Percentiles rank a stretch among this genome's conserved stretches.
These are phyloP conservation scores for Ecdyonurus torrentis DNA, from an alignment of 2,888 invertebrate species.

Conservation along the genomic window DNA sequence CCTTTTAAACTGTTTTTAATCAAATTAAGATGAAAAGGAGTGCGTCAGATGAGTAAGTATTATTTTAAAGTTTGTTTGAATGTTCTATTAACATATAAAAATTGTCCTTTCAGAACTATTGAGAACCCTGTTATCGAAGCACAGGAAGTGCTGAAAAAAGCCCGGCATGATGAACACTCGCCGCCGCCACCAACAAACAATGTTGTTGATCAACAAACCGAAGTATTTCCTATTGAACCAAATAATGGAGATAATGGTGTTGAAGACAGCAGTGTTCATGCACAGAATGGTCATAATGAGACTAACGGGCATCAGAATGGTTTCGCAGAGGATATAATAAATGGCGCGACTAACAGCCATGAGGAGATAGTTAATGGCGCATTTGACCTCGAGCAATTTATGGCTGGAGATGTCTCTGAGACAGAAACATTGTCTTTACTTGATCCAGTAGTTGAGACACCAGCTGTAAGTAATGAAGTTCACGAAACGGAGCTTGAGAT, in stretches of 20 bases:
- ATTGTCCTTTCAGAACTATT: not conserved
- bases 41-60: not conserved
- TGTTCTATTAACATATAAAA: not conserved
- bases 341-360: not conserved
- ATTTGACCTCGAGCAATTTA: not conserved
- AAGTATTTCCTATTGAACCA: no score
- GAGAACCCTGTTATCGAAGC: not conserved
- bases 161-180: not conserved
- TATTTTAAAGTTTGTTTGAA: not conserved
- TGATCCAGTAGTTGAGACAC: not conserved
- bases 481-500: not conserved
- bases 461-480: not conserved
- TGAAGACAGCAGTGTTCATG: not conserved
- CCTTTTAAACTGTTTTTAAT: not conserved
- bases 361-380: not conserved
- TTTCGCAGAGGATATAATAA: not conserved
- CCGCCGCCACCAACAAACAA: not conserved
- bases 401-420: not conserved
- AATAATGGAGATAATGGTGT: not conserved
- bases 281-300: no score
- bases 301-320: not conserved
- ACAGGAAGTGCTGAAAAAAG: not conserved
- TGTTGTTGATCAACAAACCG: no score
- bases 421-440: not conserved
- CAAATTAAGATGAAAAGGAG: not conserved